These are phyloP conservation scores for Drepana falcataria DNA, from an alignment of 2,888 invertebrate species.

Conservation along the genomic window DNA sequence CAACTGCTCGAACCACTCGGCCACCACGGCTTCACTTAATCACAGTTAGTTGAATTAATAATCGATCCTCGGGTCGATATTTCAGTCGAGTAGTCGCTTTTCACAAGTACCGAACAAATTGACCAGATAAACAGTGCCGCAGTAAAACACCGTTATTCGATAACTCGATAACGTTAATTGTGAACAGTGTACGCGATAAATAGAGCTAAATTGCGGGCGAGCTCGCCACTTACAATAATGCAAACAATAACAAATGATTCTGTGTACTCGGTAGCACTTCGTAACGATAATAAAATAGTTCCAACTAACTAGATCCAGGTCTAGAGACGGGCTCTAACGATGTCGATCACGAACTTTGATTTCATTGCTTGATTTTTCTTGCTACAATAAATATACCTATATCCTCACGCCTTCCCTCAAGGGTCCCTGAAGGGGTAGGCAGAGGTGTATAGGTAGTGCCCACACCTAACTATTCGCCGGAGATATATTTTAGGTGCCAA, in stretches of 20 bases:
- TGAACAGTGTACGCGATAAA: constrained; percentile 23
- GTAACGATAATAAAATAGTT: constrained; percentile 29
- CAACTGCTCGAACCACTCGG: too few relatives aligned
- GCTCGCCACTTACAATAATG: constrained; percentile 37
- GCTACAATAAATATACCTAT: too few relatives aligned
- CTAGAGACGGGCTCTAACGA: constrained; percentile 13
- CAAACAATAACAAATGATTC: constrained; percentile 42
- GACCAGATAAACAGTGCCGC: background rate
- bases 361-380: too few relatives aligned
- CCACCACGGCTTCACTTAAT: too few relatives aligned
- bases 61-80: background rate
- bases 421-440: too few relatives aligned
- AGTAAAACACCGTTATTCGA: constrained; percentile 3
- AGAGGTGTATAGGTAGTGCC: too few relatives aligned
- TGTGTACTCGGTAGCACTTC: constrained; percentile 24
- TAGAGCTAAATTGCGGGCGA: constrained; percentile 20
- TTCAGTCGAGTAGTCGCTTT: background rate
- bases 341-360: background rate
- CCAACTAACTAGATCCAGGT: constrained; percentile 10
- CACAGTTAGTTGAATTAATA: background rate
- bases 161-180: constrained; percentile 14
- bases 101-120: background rate
- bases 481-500: too few relatives aligned
- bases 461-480: too few relatives aligned
- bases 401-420: too few relatives aligned